Conservation (phyloP, 2,888 invertebrate genomes). For the Oligia latruncula region DNA sequence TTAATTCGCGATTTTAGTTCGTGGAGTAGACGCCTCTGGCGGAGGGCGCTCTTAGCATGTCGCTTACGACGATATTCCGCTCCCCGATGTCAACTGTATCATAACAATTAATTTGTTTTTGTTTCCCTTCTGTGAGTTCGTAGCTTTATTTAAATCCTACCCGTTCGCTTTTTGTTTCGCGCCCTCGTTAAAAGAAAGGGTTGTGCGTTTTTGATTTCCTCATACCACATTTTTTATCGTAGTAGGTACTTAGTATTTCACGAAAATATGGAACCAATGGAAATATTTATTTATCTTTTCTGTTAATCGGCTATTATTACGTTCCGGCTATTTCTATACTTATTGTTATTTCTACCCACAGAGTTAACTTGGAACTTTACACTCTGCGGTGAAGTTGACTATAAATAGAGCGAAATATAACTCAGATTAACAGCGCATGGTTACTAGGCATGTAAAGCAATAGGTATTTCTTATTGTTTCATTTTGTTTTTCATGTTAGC, state of each 20-base stretch:
- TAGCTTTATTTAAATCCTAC: constrained; percentile 50
- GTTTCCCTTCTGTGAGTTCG: constrained; percentile 48
- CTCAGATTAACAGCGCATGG: background rate
- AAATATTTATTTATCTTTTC: constrained; percentile 16
- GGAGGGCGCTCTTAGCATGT: constrained; percentile 70
- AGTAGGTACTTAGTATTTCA: background rate
- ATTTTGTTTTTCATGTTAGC: background rate
- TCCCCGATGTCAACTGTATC: constrained; percentile 61
- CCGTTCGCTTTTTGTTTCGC: constrained; percentile 35
- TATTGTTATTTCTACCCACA: constrained; percentile 5
- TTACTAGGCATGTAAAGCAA: constrained; percentile 6
- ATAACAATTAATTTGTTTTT: constrained; percentile 64
- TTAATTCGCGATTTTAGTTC: constrained; percentile 85
- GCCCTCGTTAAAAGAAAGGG: constrained; percentile 38
- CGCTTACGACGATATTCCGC: constrained; percentile 71
- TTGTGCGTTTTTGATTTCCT: constrained; percentile 39
- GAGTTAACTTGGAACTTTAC: constrained; percentile 23
- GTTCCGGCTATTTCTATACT: background rate
- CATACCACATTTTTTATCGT: constrained; percentile 15
- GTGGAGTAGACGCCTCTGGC: constrained; percentile 69
- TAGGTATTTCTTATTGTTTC: background rate
- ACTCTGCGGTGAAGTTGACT: constrained; percentile 31
- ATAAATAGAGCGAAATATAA: constrained; percentile 24
- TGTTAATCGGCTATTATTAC: background rate
- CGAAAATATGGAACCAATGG: background rate